phyloP scores from a whole-genome alignment of 2,797 vertebrate species.

The Gymnothorax javanicus region DNA sequence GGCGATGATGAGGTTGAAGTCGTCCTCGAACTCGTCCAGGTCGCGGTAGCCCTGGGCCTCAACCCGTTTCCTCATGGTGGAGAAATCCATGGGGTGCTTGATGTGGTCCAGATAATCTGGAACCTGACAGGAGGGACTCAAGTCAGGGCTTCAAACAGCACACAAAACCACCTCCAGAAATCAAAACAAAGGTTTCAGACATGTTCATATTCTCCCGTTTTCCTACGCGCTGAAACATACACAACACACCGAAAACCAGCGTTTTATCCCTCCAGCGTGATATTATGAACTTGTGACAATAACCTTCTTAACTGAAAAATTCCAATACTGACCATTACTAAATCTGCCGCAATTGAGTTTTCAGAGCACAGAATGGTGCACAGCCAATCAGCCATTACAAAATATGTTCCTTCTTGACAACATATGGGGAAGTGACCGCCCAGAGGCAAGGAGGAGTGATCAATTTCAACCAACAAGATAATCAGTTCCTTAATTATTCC shows the following conservation, averaged over 20 bases:
- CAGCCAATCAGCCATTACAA: too few species aligned
- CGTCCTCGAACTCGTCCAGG: conserved; percentile 87
- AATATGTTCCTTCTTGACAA: too few species aligned
- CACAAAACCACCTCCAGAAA: background rate
- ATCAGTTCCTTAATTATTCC: too few species aligned
- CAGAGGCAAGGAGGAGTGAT: too few species aligned
- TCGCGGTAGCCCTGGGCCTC: conserved; percentile 87
- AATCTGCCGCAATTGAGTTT: too few species aligned
- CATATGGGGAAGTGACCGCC: too few species aligned
- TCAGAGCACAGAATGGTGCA: too few species aligned
- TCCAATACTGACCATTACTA: too few species aligned
- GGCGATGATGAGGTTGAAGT: conserved; percentile 92
- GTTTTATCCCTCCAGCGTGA: too few species aligned
- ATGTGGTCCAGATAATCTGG: conserved; percentile 96
- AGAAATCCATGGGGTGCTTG: conserved; percentile 94
- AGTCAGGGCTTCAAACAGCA: background rate
- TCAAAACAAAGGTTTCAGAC: background rate
- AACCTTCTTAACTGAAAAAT: too few species aligned
- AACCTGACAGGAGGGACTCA: conserved; percentile 71
- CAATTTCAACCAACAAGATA: too few species aligned
- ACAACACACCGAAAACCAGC: background rate
- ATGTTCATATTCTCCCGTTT: background rate
- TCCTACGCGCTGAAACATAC: background rate
- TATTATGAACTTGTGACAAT: too few species aligned
- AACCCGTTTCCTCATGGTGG: conserved; percentile 87